Evolutionary conservation across 2,888 invertebrate species (phyloP), one percentile per base, ranked within the genome.

Genomic region (Cepaea hortensis): DNA sequence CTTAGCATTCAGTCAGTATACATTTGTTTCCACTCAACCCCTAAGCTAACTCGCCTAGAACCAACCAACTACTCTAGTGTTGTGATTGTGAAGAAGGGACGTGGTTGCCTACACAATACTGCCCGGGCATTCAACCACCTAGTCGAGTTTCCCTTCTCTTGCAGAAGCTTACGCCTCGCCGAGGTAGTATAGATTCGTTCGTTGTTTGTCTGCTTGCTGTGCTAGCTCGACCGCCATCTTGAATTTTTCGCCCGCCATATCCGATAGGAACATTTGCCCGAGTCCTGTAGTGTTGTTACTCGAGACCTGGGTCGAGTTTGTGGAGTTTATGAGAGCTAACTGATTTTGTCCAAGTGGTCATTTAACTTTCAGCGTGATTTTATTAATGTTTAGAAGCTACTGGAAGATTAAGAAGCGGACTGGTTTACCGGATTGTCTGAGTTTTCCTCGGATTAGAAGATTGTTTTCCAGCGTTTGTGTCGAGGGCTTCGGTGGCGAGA

Each of bases 241-340:
- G 85, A 81, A 85, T 85, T 68, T 81, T 75, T 85, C 65, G 81
- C 85, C 85, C 81, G 85, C 85, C 85, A 72, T 77, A 68, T 55
- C 85, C 80, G 85, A 80, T 85, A 55, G 70, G 55, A 46, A 83
- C 77, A 77, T 50, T 68, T 35, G 81, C 50, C 50, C 79, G 70
- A 11, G 7, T 55, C 55, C 55, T 50, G 79, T 48, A 11, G 79
- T 72, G 73, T 80, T 85, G 80, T 81, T 72, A 80, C 72, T 70
- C 35, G 48, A 13, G 11, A 72, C 50, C 23, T 70, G n/a, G 20
- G 46, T 50, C 77, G 76, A 18, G 11, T 35, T 55, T 18, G 20
- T 50, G 7, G 76, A 6, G 18, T 76, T 4, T 48, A 6, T 73
- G 73, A 11, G 73, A n/a, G n/a, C n/a, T 11, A 55, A 35, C 6